These are phyloP conservation scores for Antennarius striatus DNA, from an alignment of 2,113 vertebrate genomes.

Conservation along the genomic window DNA sequence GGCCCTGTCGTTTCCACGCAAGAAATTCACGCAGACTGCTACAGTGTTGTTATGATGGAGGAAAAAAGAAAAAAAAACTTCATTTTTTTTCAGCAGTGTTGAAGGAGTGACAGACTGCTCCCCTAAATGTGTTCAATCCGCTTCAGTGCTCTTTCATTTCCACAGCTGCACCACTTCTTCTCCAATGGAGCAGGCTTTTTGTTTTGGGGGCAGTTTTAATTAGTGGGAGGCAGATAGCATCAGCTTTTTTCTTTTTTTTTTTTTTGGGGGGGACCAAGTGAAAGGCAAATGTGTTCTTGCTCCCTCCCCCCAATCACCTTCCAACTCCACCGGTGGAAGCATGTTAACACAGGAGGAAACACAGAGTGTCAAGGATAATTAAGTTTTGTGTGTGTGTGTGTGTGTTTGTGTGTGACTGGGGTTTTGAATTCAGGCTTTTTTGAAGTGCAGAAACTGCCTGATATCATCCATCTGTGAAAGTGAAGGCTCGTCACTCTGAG, in stretches of 20 bases:
- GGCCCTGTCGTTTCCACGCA: no score
- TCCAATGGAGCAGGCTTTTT: not conserved
- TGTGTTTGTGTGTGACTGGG: not conserved
- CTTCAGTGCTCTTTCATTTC: not conserved
- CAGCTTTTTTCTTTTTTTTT: not conserved
- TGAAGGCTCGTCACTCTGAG: conserved; percentile 1
- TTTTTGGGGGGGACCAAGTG: not conserved
- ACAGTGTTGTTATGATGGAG: no score
- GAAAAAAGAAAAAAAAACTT: no score
- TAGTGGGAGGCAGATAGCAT: not conserved
- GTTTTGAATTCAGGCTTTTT: conserved; percentile 5
- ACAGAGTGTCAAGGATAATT: conserved; percentile 15
- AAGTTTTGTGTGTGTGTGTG: not conserved
- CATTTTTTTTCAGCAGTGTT: not conserved
- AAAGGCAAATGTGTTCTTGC: not conserved
- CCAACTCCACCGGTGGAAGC: not conserved
- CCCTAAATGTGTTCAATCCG: conserved; percentile 1
- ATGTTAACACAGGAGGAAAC: not conserved
- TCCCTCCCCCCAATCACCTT: not conserved
- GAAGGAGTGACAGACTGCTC: not conserved
- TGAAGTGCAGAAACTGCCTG: conserved; percentile 25
- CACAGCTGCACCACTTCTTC: not conserved
- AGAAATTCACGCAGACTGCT: no score
- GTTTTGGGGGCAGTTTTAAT: conserved; percentile 4
- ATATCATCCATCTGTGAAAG: conserved; percentile 8